phyloP scores from a whole-genome alignment of 2,888 invertebrate genomes.

The Volucella inflata region DNA sequence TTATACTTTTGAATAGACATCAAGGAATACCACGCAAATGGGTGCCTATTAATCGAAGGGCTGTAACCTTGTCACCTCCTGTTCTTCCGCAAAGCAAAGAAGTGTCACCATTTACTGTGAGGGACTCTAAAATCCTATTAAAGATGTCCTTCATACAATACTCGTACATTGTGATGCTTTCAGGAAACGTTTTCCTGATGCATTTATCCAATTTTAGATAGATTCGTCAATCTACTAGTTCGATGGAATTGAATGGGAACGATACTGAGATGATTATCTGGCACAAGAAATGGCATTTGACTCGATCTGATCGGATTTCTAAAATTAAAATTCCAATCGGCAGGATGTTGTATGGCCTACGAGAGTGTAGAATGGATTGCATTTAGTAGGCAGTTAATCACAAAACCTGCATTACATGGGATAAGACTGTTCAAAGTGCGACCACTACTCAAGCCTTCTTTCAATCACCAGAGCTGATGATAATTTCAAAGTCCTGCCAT shows the following conservation, averaged over 20 bases:
- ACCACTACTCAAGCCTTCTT: too few species aligned
- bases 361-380: too few species aligned
- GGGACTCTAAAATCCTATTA: conserved; percentile 42
- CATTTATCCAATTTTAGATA: conserved; percentile 37
- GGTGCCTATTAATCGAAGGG: conserved; percentile 24
- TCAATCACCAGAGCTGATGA: too few species aligned
- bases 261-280: not conserved
- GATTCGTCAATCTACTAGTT: conserved; percentile 12
- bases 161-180: not conserved
- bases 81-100: not conserved
- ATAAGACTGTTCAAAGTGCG: too few species aligned
- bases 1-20: conserved; percentile 13
- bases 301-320: not conserved
- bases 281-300: too few species aligned
- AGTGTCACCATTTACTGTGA: conserved; percentile 31
- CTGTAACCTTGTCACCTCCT: conserved; percentile 37
- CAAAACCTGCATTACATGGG: too few species aligned
- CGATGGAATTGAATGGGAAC: conserved; percentile 1
- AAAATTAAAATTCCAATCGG: too few species aligned
- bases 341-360: too few species aligned
- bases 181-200: not conserved
- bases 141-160: not conserved
- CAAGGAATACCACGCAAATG: conserved; percentile 29
- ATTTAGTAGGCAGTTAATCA: too few species aligned
- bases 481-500: too few species aligned